Evolutionary conservation across 2,113 vertebrate genomes (phyloP).

Genomic region (Hipposideros armiger): DNA sequence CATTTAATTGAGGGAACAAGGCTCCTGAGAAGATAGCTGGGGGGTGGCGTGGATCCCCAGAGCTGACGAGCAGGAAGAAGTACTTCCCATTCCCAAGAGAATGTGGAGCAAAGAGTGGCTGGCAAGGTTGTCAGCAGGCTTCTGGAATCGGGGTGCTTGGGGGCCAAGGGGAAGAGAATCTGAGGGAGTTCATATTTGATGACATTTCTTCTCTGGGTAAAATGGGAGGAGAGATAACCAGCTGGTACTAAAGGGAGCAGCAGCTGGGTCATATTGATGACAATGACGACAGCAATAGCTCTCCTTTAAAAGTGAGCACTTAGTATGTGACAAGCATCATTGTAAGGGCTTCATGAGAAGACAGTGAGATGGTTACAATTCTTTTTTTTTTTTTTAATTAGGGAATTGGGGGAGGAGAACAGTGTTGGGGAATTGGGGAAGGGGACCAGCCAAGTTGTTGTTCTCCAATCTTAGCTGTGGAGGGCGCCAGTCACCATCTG

Average conservation of each 20-base stretch:
- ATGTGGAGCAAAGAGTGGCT: not conserved
- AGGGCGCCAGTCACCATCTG: too few species aligned
- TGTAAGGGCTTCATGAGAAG: not conserved
- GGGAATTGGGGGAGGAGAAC: too few species aligned
- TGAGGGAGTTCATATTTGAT: not conserved
- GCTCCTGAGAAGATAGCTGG: not conserved
- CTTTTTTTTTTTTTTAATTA: not conserved
- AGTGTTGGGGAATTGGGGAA: too few species aligned
- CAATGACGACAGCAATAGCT: not conserved
- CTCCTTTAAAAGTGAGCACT: not conserved
- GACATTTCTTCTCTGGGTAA: not conserved
- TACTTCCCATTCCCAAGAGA: not conserved
- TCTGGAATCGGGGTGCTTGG: not conserved
- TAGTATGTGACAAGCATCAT: not conserved
- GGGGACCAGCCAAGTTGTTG: too few species aligned
- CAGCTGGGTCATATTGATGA: not conserved
- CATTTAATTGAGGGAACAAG: not conserved
- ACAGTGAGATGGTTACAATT: not conserved
- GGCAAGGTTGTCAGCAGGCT: not conserved
- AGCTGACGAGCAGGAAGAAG: not conserved
- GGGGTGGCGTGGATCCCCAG: too few species aligned
- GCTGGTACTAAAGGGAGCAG: not conserved
- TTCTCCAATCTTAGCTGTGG: too few species aligned
- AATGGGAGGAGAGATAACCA: not conserved
- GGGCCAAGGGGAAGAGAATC: not conserved